Base-by-base conservation (phyloP, 1,140 invertebrate genomes). In the Lepidostoma basale region DNA sequence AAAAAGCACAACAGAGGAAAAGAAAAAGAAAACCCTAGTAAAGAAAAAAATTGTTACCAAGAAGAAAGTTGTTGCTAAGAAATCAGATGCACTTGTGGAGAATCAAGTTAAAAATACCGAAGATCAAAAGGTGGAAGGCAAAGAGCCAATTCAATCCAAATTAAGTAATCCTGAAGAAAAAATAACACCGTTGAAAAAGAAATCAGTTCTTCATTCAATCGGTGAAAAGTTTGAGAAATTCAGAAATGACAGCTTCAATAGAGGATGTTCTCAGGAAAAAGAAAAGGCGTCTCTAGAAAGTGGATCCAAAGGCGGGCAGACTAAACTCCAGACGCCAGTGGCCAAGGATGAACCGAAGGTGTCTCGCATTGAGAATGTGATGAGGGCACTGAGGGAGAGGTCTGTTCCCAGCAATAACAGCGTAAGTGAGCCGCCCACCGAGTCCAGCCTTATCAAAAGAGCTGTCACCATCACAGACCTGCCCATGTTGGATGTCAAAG, bases 391-490 rank as follows among this genome's bases (percentile, higher is more conserved):
- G 42, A 78, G 88, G 23, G 89, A 91, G 74, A 84, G 87, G 68
- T 90, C 89, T 16, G 84, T 88, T 16, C 88, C 88, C 0, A 60
- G 75, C 75, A 8, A 45, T 10, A n/a, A 67, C 33, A 28, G 81
- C 81, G n/a, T n/a, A 33, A 74, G 78, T 4, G 81, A 85, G 28
- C 77, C 82, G 36, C 79, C 78, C 3, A 85, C 84, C 12, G 86
- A 87, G 77, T 85, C 84, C 0, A 85, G 81, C 67, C 78, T 88
- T n/a, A 85, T 88, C 14, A 89, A 89, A 75, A 77, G 88, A 63
- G 88, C 90, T 1, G 85, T 87, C 1, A 91, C 89, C 16, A 83
- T 88, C 3, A 89, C 90, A 63, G 86, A 92, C 74, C 80, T 91
- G 16, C 82, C 85, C 2, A 78, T 76, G 62, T 70, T 83, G 26